Conservation (phyloP, 2,113 vertebrate genomes). For the Charina bottae region DNA sequence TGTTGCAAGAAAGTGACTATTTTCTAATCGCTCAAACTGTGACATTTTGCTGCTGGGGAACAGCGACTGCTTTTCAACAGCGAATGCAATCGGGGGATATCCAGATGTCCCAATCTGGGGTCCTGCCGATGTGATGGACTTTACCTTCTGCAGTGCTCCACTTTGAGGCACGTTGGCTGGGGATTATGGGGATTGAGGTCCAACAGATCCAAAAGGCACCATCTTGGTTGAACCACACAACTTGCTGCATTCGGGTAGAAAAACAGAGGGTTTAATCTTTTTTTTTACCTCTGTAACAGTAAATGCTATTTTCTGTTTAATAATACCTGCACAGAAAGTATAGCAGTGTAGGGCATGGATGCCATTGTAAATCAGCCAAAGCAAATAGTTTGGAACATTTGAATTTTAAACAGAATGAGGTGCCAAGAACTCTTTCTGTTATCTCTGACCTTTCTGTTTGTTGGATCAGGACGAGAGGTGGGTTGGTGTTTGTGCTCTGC, state of each 20-base stretch:
- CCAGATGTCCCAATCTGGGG: background rate
- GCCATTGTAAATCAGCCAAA: background rate
- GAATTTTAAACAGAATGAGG: background rate
- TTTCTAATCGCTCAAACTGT: background rate
- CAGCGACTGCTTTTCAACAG: background rate
- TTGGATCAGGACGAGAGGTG: background rate
- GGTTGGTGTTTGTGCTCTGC: background rate
- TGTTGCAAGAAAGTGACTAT: too few species aligned
- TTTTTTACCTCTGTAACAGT: background rate
- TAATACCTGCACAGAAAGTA: too few species aligned
- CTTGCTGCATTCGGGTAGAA: background rate
- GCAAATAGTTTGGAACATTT: background rate
- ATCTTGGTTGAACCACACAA: background rate
- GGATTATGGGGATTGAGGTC: background rate
- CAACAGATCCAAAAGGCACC: background rate
- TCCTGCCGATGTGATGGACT: background rate
- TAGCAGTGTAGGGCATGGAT: background rate
- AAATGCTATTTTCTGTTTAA: background rate
- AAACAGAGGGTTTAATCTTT: background rate
- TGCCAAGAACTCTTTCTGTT: rapidly evolving
- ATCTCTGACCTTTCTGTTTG: background rate
- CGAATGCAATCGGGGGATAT: background rate
- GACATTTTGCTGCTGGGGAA: background rate
- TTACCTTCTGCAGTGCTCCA: background rate
- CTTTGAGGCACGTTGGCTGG: background rate